A percentile compares a stretch with the other conserved stretches of the same genome.
Evolutionary conservation across 2,797 vertebrate genomes (phyloP).

Genomic region (Microctenopoma steveboyesi): DNA sequence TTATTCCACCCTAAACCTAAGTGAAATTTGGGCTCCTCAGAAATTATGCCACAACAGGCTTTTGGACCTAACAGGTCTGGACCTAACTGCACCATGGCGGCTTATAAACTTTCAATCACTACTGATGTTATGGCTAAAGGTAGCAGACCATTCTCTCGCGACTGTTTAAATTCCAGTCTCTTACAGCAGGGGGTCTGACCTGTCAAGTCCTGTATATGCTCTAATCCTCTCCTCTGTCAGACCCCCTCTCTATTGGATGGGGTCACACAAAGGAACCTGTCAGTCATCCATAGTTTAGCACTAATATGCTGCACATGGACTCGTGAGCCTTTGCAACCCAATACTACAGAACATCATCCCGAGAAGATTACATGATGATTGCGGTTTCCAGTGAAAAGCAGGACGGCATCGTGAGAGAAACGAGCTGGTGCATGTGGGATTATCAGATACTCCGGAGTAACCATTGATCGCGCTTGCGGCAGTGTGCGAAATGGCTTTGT

Average conservation of each 20-base stretch:
- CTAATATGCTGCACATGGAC: no score
- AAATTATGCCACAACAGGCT: constrained; percentile 1
- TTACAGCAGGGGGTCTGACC: neutral
- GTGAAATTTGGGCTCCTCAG: constrained; percentile 10
- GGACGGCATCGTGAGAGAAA: neutral
- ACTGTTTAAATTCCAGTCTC: neutral
- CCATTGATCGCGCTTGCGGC: neutral
- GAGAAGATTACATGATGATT: constrained; percentile 2
- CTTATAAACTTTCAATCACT: neutral
- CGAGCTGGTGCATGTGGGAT: constrained; percentile 7
- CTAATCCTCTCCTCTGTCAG: neutral
- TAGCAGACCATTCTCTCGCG: neutral
- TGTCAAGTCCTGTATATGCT: constrained; percentile 1
- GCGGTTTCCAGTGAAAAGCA: neutral
- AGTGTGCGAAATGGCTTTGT: neutral
- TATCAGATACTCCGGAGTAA: neutral
- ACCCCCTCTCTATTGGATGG: neutral
- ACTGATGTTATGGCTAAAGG: neutral
- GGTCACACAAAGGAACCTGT: neutral
- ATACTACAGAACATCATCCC: neutral
- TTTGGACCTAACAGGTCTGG: neutral
- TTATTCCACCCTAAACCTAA: neutral
- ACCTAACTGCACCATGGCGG: neutral
- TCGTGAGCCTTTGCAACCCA: no score
- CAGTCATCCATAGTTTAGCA: neutral